Base-by-base conservation (phyloP, 2,113 vertebrate genomes). In the Kobus ellipsiprymnus region DNA sequence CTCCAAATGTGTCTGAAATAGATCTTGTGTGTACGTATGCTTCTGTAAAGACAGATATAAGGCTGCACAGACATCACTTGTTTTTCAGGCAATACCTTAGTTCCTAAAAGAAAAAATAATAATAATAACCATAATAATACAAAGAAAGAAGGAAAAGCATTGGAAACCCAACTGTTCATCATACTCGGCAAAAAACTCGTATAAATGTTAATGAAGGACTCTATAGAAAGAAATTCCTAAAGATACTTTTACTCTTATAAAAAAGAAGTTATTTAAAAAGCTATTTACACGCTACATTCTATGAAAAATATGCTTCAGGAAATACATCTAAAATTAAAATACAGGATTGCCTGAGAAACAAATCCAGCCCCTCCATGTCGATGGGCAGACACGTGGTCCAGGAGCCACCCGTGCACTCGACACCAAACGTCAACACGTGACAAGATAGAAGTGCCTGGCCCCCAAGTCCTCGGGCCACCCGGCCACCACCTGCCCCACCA, bases 201-300 rank as follows among this genome's bases (percentile, higher is more conserved):
- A 99, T 98, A 99, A 99, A 99, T 99, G 98, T 99, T 99, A 99
- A 99, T 99, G 98, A 99, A 99, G 98, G 98, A 96, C 98, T 98
- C 99, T 99, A 98, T 98, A 99, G 99, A 98, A 99, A 98, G 98
- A 98, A 99, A 99, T 98, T 94, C 98, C 98, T 98, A 97, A 98
- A 99, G 99, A 98, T 99, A 98, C 98, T 99, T 97, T 98, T 98
- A 98, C 99, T 99, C 98, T 97, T 98, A 98, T 99, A 99, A 99
- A 99, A 99, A 99, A 98, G 98, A 99, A 99, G 99, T 99, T 98
- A 99, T 99, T 99, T 99, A 99, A 99, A 99, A 99, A 99, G 99
- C 99, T 99, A 99, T 99, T 99, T 99, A 99, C 99, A 99, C 98
- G 99, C 99, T 99, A 99, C 99, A 99, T 99, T 99, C 99, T 99